Conservation (phyloP, 2,888 invertebrate genomes). For the Drosophila diplacantha region DNA sequence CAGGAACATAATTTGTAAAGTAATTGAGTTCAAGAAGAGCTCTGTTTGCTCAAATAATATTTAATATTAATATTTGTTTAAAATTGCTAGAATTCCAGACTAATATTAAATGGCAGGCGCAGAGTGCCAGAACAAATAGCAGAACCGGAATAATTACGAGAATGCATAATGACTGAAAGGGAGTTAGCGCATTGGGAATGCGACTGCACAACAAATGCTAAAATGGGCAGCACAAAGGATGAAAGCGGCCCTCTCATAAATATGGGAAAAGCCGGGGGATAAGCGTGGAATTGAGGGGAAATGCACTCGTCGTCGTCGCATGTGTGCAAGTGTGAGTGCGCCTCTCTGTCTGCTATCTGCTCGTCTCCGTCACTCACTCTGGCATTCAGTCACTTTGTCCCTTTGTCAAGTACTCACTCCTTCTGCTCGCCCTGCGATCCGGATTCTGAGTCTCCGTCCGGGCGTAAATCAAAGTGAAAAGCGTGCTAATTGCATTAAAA, state of each 20-base stretch:
- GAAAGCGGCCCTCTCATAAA: slow-evolving; percentile 68
- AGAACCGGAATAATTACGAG: slow-evolving; percentile 12
- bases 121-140: not conserved
- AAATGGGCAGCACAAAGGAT: slow-evolving; percentile 63
- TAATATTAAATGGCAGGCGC: not conserved
- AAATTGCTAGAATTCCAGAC: not conserved
- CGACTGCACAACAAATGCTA: slow-evolving; percentile 33
- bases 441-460: slow-evolving; percentile 45
- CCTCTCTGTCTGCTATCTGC: slow-evolving; percentile 20
- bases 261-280: slow-evolving; percentile 24
- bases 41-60: not conserved
- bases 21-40: not conserved
- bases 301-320: slow-evolving; percentile 16
- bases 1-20: not conserved
- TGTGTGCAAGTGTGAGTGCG: slow-evolving; percentile 20
- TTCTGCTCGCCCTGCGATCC: slow-evolving; percentile 19
- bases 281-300: slow-evolving; percentile 5
- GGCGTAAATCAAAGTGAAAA: slow-evolving; percentile 71
- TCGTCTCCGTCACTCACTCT: slow-evolving; percentile 34
- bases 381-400: slow-evolving; percentile 33
- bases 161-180: slow-evolving; percentile 16
- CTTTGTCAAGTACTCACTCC: slow-evolving; percentile 49
- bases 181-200: slow-evolving; percentile 30
- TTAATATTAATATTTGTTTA: not conserved
- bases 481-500: slow-evolving; percentile 73